Base-by-base conservation (phyloP, 2,797 vertebrate genomes). In the Brachymystax lenok region DNA sequence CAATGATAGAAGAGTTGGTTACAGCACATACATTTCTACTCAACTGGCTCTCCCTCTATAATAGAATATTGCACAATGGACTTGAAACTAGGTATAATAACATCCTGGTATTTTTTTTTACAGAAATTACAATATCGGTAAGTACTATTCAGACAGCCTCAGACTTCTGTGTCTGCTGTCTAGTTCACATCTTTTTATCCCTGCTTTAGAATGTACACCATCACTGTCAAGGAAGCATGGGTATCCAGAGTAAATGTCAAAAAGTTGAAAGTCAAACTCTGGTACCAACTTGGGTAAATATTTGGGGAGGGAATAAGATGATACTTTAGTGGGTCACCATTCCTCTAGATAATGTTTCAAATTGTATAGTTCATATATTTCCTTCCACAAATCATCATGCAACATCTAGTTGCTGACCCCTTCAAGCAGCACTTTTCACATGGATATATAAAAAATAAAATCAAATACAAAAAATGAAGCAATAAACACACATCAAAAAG, bases 361-460 rank as follows among this genome's bases (percentile, higher is more conserved):
- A 87, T 84, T 63, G 70, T 74, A 73, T 76, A 83, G 83, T 75
- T 84, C 79, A 76, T 84, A 77, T 70, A 83, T 84, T 79, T 87
- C 81, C 84, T 87, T 90, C 85, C 86, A 83, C 81, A 85, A 86
- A 78, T 89, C 78, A 87, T 86, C 91, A 92, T 92, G 91, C 92
- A 84, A 89, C 88, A 91, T 88, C 84, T 86, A 77, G 87, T 88
- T 91, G 88, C 90, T 85, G 83, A 84, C 80, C 85, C 21, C 0
- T 85, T 91, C 85, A 90, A 92, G 91, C 90, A 91, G 84, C 88
- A 74, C 88, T 90, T 79, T 69, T 88, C 78, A 89, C 83, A 84
- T 91, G 89, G 79, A 89, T 92, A 85, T 85, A 86, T 78, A 86
- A 91, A 85, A 93, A 91, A 93, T 88, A 80, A 91, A 92, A 87